Base-by-base conservation (phyloP, 23 tunicate genomes). In the Clavelina lepadiformis region DNA sequence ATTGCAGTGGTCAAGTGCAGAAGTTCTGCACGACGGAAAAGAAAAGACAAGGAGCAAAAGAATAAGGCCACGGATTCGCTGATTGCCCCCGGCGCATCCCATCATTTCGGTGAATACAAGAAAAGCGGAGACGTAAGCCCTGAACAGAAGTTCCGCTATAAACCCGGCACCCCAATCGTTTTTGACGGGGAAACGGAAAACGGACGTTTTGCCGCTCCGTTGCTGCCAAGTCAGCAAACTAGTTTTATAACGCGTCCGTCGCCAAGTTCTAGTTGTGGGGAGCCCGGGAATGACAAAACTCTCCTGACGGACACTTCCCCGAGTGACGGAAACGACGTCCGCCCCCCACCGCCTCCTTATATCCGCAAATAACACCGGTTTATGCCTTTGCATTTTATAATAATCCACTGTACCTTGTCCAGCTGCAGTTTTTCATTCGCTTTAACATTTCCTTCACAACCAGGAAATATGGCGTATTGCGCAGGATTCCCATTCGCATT, bases 91-190 rank as follows among this genome's bases (percentile, higher is more conserved):
- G 38, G 44, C 38, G 50, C 74, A 7, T 50, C 74, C 2, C 51
- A 28, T 30, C 60, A 28, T 27, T 28, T 37, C 8, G 58, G 51
- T 15, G 74, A 47, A 33, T 27, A 29, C 5, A 59, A 29, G 19
- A 24, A 59, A 26, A 49, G 31, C 61, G 55, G 55, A 59, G 60
- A 26, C 11, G 35, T 8, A 2, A 21, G 36, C 8, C 15, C 15
- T 6, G 74, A 68, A 20, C 13, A 45, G 19, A 29, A 31, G 18
- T 45, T 64, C 1, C 77, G 65, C 28, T 73, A 71, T 30, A 80
- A 80, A 35, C 57, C 67, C 28, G 87, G 79, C 1, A 76, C 76
- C 0, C 87, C 87, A n/a, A 80, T 80, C 54, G 68, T 80, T 3
- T 63, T 80, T 28, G 80, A 71, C 29, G 87, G 76, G 32, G 87